Evolutionary conservation across 2,113 vertebrate genomes (phyloP).

Genomic region (Prunella himalayana): DNA sequence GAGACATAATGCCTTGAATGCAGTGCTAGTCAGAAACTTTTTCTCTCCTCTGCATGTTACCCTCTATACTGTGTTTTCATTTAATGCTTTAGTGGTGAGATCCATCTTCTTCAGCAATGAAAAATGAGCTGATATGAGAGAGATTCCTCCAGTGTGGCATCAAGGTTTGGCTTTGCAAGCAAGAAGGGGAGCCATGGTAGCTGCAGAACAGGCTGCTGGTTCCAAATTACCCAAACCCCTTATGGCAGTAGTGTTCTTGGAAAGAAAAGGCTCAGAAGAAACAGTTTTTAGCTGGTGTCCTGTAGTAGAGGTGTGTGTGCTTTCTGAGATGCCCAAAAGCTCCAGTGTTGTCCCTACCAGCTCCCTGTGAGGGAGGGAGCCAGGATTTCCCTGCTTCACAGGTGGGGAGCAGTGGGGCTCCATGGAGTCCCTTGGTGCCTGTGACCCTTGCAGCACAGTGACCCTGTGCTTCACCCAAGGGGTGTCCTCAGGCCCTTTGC

Average conservation of each 20-base stretch:
- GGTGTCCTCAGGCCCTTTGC: not conserved
- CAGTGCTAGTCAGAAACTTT: not conserved
- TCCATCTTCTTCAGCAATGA: not conserved
- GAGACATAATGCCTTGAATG: not conserved
- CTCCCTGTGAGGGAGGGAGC: not conserved
- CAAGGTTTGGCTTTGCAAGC: not conserved
- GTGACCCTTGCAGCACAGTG: not conserved
- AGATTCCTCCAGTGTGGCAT: not conserved
- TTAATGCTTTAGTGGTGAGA: not conserved
- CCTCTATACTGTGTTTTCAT: not conserved
- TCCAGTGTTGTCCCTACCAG: not conserved
- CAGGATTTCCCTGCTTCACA: not conserved
- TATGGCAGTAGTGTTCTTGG: not conserved
- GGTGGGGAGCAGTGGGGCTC: not conserved
- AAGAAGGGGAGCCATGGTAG: not conserved
- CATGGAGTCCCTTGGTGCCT: rapidly evolving
- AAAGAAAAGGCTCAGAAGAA: not conserved
- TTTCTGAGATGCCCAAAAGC: not conserved
- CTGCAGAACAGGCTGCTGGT: not conserved
- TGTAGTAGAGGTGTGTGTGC: not conserved
- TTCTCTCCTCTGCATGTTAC: not conserved
- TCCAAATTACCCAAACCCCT: not conserved
- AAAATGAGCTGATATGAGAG: not conserved
- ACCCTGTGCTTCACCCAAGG: rapidly evolving
- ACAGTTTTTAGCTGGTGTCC: rapidly evolving